Base-by-base conservation (phyloP, 2,888 invertebrate species). In the Hylaea fasciaria region DNA sequence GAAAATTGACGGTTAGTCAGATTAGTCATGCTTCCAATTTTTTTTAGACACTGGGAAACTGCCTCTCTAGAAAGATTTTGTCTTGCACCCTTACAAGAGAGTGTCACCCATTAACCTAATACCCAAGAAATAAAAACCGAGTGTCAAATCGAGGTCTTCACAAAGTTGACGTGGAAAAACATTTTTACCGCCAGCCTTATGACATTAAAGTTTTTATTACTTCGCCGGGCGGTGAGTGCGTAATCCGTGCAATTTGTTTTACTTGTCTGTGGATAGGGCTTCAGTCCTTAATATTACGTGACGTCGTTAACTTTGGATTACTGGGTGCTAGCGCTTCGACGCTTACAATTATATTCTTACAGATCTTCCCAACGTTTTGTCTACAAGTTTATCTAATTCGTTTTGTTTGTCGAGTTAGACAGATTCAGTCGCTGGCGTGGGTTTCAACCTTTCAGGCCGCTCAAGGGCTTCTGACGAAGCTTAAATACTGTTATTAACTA, bases 241-340 rank as follows among this genome's bases (percentile, higher is more conserved):
- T 74, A 76, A 76, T 74, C 74, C 72, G 40, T 61, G 73, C 74
- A 74, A 76, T 76, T 76, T 73, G 68, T 74, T 76, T 70, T 72
- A 70, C 69, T 60, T 55, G 55, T 60, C 55, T 55, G 55, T 69
- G 67, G 71, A 69, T 67, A 69, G 73, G 68, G 66, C 68, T 70
- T 69, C 66, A 71, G 71, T 69, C 73, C 68, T 69, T 73, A 71
- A 72, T 72, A 70, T 64, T 70, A 73, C 73, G 73, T 75, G 73
- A 74, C 66, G 66, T 73, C 65, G 71, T 74, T 73, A 74, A 67
- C 60, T 65, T 54, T 41, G 64, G 66, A 69, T 68, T 72, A 65
- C 65, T 37, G 49, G 63, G 55, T 56, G 64, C 44, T 47, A 49
- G 52, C 57, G 57, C 58, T 57, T 60, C 37, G 43, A 57, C 58